Conservation (phyloP, 2,797 vertebrate species). For the Mareca penelope region DNA sequence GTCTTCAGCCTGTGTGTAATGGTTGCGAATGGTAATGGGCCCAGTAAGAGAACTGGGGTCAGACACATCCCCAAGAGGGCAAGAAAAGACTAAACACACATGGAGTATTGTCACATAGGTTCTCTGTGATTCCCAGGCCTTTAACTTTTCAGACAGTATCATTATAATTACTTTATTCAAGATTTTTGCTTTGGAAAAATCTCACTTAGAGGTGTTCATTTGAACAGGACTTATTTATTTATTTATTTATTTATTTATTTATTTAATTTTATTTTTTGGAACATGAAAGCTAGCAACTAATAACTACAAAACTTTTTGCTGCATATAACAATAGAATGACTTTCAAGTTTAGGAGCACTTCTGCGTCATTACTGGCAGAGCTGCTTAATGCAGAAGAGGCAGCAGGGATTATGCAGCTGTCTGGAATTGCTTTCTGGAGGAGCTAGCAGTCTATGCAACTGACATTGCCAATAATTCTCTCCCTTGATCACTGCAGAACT, state of each 20-base stretch:
- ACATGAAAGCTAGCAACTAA: neutral
- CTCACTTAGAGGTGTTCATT: neutral
- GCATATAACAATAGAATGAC: neutral
- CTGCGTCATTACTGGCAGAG: neutral
- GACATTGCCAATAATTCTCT: neutral
- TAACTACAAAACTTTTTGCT: slow-evolving; percentile 4
- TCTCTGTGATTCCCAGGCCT: neutral
- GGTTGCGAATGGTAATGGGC: neutral
- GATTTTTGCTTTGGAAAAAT: neutral
- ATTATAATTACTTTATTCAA: neutral
- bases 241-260: neutral
- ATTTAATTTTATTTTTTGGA: neutral
- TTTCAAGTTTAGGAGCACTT: neutral
- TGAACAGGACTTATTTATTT: neutral
- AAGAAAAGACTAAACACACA: neutral
- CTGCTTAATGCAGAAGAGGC: neutral
- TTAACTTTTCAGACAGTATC: neutral
- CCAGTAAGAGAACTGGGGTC: neutral
- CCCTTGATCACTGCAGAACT: neutral
- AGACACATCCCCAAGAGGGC: neutral
- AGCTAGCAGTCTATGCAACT: neutral
- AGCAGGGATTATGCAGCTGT: neutral
- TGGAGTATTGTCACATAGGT: neutral
- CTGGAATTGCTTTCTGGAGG: neutral
- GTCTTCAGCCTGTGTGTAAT: accelerated